phyloP scores from a whole-genome alignment of 2,797 vertebrate species.

The Pelochelys cantorii region DNA sequence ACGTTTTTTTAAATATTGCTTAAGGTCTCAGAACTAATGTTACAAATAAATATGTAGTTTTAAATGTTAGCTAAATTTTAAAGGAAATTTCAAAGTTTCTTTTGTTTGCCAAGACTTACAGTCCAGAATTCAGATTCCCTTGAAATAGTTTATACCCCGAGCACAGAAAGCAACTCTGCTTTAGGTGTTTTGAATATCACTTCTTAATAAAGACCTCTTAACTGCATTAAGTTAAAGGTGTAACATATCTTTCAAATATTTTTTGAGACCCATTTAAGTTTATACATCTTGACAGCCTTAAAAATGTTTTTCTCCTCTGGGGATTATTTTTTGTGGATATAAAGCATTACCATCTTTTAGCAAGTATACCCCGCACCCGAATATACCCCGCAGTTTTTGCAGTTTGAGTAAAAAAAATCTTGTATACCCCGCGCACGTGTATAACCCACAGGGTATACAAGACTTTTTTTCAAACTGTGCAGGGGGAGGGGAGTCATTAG shows the following conservation, averaged over 20 bases:
- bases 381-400: too few species aligned
- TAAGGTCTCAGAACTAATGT: not conserved
- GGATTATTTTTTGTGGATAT: not conserved
- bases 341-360: too few species aligned
- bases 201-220: not conserved
- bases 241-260: not conserved
- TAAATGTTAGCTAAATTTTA: not conserved
- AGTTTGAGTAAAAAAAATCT: too few species aligned
- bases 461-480: too few species aligned
- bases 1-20: not conserved
- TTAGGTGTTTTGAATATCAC: not conserved
- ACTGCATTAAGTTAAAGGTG: not conserved
- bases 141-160: not conserved
- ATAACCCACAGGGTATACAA: too few species aligned
- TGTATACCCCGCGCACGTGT: too few species aligned
- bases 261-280: not conserved
- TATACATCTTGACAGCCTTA: not conserved
- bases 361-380: too few species aligned
- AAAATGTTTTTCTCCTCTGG: not conserved
- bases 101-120: not conserved
- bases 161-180: not conserved
- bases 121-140: not conserved
- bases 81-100: not conserved
- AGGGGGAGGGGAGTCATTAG: too few species aligned
- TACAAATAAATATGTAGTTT: not conserved